phyloP scores from a whole-genome alignment of 2,113 vertebrate species.

The Arenaria interpres region DNA sequence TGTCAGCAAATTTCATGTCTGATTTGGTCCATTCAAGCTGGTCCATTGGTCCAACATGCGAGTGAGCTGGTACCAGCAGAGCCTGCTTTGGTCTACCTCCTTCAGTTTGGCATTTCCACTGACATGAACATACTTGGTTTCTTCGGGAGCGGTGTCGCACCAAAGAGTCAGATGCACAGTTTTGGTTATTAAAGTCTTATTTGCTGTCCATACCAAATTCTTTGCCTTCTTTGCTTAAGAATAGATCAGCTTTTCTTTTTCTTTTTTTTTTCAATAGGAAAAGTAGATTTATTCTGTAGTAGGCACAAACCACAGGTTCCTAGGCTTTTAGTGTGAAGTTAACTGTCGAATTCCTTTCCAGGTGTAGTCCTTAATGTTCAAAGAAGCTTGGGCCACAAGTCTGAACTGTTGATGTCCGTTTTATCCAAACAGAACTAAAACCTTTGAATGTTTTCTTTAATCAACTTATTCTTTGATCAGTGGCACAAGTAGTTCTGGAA shows the following conservation, averaged over 20 bases:
- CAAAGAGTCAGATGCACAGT: not conserved
- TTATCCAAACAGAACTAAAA: not conserved
- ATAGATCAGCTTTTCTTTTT: not conserved
- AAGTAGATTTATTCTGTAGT: not conserved
- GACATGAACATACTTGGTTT: not conserved
- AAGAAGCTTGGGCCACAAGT: not conserved
- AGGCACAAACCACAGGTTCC: not conserved
- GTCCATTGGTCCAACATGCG: rapidly evolving
- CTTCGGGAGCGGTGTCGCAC: not conserved
- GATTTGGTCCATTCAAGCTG: not conserved
- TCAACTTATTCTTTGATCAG: conserved; percentile 21
- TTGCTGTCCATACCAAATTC: not conserved
- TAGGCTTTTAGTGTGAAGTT: not conserved
- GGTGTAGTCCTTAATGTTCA: not conserved
- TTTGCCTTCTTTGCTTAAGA: not conserved
- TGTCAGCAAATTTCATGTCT: not conserved
- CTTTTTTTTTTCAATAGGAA: not conserved
- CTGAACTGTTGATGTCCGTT: not conserved
- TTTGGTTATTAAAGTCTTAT: not conserved
- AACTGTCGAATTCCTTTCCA: not conserved
- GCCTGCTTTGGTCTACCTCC: not conserved
- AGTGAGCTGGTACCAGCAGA: rapidly evolving
- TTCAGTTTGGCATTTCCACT: not conserved
- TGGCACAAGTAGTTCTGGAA: not conserved
- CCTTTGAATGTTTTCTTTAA: conserved; percentile 2